phyloP scores from a whole-genome alignment of 2,797 vertebrate genomes.

The Remorina albescens region DNA sequence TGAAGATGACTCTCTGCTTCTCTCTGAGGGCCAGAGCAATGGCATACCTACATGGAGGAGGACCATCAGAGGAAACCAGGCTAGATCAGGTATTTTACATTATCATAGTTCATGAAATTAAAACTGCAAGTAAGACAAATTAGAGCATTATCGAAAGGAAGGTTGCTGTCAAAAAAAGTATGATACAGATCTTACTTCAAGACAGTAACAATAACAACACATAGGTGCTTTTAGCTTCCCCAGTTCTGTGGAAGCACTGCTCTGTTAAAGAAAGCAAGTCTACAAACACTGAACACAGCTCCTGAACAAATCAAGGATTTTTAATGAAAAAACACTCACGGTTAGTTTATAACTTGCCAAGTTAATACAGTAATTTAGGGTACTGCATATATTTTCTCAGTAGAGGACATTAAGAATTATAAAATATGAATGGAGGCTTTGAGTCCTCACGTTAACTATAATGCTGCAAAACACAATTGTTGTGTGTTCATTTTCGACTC shows the following conservation, averaged over 20 bases:
- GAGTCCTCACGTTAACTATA: background rate
- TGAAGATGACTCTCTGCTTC: constrained; percentile 98
- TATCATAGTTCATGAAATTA: background rate
- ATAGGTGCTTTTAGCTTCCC: background rate
- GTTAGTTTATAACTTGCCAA: background rate
- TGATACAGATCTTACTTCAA: too few relatives aligned
- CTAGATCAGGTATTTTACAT: background rate
- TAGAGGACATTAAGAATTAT: background rate
- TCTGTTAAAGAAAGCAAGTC: background rate
- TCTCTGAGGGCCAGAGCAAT: constrained; percentile 96
- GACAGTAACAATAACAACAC: background rate
- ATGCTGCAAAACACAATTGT: background rate
- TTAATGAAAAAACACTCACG: background rate
- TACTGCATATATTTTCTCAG: too few relatives aligned
- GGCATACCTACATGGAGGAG: constrained; percentile 88
- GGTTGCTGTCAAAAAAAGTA: background rate
- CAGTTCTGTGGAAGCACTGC: background rate
- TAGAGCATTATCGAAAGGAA: background rate
- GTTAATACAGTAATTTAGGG: too few relatives aligned
- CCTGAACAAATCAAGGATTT: background rate
- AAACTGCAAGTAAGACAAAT: background rate
- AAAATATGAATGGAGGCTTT: background rate
- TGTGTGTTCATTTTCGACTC: too few relatives aligned
- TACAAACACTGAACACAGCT: background rate
- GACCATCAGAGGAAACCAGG: background rate